Base-by-base conservation (phyloP, 2,888 invertebrate species). In the Tetragonisca angustula region DNA sequence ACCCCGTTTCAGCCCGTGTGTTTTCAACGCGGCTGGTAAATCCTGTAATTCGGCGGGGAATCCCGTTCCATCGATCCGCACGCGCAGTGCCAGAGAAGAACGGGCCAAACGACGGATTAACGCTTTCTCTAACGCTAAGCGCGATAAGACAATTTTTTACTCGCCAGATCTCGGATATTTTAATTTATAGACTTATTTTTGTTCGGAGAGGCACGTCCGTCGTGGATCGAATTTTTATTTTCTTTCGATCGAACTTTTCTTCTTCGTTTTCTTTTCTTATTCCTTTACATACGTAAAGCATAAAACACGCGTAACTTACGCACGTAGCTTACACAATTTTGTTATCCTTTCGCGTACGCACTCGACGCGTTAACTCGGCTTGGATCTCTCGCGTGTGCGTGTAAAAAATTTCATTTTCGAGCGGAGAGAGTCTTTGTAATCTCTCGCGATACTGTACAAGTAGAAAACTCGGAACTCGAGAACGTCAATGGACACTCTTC, bases 51-150 rank as follows among this genome's bases (percentile, higher is more conserved):
- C 21, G 68, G 27, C 15, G 32, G 49, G 49, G 54, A 61, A 71
- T 67, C 54, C 6, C 65, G 54, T 76, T 59, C 27, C 68, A 76
- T 68, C 17, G 68, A 62, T 56, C 50, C 43, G 43, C 43, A 19
- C 4, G 0, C 13, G 3, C 13, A 13, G 1, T 9, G n/a, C 9
- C 43, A 17, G 5, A 5, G 9, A 17, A 43, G 17, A n/a, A 9
- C n/a, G 6, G 17, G 43, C 4, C 19, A 19, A 32, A 11, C 27
- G 21, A 3, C 11, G 21, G 5, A 65, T 62, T 62, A 65, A 36
- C 15, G 21, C 32, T 3, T 24, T 24, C 17, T 61, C 61, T 6
- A 6, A 17, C 24, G 17, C 2, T 6, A 27, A 61, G 15, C 24
- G 6, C 4, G 61, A 61, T 19, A 61, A 24, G 24, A 24, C 24